These are phyloP conservation scores for Rhynchomys soricoides DNA, from an alignment of 2,113 vertebrate species.

Conservation along the genomic window DNA sequence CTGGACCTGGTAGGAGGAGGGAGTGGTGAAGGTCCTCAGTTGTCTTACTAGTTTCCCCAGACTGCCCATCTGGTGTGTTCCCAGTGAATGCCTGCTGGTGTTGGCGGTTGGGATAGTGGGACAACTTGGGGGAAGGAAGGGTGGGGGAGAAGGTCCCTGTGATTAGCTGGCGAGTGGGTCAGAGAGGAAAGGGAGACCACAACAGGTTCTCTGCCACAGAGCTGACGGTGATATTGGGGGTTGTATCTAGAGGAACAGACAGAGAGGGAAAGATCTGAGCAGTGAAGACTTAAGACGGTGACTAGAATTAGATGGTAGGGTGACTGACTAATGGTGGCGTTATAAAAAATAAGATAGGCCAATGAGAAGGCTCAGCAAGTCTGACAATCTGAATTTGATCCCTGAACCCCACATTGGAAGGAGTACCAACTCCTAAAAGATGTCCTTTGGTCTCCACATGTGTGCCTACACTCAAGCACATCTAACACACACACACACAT, in stretches of 20 bases:
- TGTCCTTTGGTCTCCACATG: neutral
- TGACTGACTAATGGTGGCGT: neutral
- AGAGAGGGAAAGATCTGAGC: neutral
- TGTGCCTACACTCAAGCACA: neutral
- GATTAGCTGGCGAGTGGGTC: neutral
- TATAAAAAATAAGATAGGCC: neutral
- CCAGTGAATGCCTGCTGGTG: neutral
- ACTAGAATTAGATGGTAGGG: neutral
- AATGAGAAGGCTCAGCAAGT: neutral
- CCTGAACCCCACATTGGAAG: neutral
- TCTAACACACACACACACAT: no score
- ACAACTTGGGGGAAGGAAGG: neutral
- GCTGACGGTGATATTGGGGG: no score
- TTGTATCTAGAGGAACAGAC: neutral
- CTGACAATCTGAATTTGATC: neutral
- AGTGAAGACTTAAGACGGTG: neutral
- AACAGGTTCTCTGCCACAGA: neutral
- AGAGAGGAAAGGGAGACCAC: neutral
- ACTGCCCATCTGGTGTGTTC: neutral
- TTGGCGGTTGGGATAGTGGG: neutral
- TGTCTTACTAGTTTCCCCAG: neutral
- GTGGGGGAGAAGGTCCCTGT: neutral
- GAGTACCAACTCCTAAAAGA: neutral
- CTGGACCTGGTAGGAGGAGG: neutral
- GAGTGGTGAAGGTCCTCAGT: neutral